Percentiles rank a stretch among this genome's conserved stretches.
Evolutionary conservation across 2,797 vertebrate species (phyloP).

Genomic region (Limnodromus scolopaceus): DNA sequence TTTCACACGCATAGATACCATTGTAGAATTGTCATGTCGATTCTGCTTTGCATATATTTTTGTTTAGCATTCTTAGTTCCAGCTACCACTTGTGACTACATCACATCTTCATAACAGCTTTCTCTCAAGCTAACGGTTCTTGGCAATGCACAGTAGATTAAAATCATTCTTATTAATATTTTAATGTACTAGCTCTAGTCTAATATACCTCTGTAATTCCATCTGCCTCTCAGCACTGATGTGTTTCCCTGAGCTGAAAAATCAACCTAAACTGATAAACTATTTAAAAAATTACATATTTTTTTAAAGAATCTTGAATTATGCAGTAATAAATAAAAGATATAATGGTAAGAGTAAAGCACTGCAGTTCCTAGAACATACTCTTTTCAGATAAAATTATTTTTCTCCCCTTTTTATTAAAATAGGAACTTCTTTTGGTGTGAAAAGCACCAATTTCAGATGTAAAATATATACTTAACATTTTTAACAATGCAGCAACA

Average conservation of each 20-base stretch:
- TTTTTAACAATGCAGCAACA: background rate
- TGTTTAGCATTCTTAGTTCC: slow-evolving; percentile 14
- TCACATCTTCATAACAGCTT: background rate
- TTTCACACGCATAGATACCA: background rate
- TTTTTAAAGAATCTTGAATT: background rate
- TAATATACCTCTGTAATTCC: background rate
- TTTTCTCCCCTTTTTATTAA: background rate
- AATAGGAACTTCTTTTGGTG: background rate
- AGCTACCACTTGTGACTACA: slow-evolving; percentile 18
- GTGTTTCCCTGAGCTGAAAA: background rate
- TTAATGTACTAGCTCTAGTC: background rate
- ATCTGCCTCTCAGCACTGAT: background rate
- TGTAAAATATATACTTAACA: background rate
- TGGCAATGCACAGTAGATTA: background rate
- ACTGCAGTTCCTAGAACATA: background rate
- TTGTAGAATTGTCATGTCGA: slow-evolving; percentile 45
- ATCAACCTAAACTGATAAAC: background rate
- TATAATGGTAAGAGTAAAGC: background rate
- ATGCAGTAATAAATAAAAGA: background rate
- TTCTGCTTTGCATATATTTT: slow-evolving; percentile 35
- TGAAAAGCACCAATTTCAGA: background rate
- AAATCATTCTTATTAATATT: slow-evolving; percentile 12
- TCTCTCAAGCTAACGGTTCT: background rate
- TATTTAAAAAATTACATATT: background rate
- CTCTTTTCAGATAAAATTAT: background rate